These are phyloP conservation scores for Lagenorhynchus albirostris DNA, from an alignment of 2,113 vertebrate species.

Conservation along the genomic window DNA sequence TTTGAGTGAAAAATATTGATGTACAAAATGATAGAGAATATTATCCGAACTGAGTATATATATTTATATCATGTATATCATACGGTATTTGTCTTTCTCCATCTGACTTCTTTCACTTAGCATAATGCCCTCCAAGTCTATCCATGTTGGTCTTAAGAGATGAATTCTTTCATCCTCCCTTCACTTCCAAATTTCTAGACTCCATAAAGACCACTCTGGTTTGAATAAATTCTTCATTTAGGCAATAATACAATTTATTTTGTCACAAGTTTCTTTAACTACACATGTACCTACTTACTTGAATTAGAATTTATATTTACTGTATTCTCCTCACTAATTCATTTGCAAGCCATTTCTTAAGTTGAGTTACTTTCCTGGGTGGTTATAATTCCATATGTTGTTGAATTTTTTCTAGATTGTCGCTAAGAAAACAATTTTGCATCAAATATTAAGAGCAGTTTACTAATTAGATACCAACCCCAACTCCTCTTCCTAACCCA, in stretches of 20 bases:
- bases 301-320: not conserved
- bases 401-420: not conserved
- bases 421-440: not conserved
- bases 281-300: not conserved
- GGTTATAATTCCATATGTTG: not conserved
- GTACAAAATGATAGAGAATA: not conserved
- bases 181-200: not conserved
- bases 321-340: not conserved
- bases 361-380: not conserved
- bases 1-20: not conserved
- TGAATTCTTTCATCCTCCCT: not conserved
- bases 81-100: not conserved
- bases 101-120: not conserved
- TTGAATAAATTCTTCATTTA: not conserved
- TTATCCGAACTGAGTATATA: not conserved
- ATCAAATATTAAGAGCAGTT: not conserved
- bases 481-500: not conserved
- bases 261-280: not conserved
- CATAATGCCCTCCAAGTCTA: not conserved
- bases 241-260: not conserved
- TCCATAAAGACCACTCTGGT: not conserved
- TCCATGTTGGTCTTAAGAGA: not conserved
- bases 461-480: not conserved
- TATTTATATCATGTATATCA: not conserved
- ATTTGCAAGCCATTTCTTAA: not conserved